phyloP scores from a whole-genome alignment of 2,113 vertebrate species.

The Perca schrenkii region DNA sequence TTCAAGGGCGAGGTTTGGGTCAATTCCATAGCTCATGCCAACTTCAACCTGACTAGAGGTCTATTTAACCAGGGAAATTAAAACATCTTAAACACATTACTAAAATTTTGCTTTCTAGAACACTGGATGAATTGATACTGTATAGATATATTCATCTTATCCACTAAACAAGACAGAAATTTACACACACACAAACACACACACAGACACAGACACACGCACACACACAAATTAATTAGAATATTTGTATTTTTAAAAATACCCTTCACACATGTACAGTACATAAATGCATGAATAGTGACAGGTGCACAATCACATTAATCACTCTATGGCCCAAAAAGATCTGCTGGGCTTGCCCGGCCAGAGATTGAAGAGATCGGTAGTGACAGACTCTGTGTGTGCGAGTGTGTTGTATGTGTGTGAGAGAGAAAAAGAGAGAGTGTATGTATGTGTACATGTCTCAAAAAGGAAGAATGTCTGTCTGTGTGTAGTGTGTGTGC shows the following conservation, averaged over 20 bases:
- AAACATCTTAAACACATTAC: not conserved
- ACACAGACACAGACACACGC: constrained; percentile 15
- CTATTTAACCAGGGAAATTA: not conserved
- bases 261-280: not conserved
- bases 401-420: constrained; percentile 24
- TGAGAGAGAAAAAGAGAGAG: constrained; percentile 23
- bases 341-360: constrained; percentile 72
- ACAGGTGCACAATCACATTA: constrained; percentile 79
- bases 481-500: constrained; percentile 19
- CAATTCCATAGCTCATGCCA: not conserved
- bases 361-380: constrained; percentile 64
- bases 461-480: constrained; percentile 6
- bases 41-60: not conserved
- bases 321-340: constrained; percentile 70
- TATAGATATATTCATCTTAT: not conserved
- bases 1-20: not conserved
- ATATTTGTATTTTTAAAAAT: constrained; percentile 6
- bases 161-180: not conserved
- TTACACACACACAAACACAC: constrained; percentile 2
- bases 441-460: not conserved
- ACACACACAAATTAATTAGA: not conserved
- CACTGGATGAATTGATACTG: not conserved
- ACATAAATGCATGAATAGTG: constrained; percentile 67
- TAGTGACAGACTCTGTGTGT: constrained; percentile 67
- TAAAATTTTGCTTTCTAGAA: not conserved